Evolutionary conservation across 2,113 vertebrate species (phyloP).

Genomic region (Paramormyrops kingsleyae): DNA sequence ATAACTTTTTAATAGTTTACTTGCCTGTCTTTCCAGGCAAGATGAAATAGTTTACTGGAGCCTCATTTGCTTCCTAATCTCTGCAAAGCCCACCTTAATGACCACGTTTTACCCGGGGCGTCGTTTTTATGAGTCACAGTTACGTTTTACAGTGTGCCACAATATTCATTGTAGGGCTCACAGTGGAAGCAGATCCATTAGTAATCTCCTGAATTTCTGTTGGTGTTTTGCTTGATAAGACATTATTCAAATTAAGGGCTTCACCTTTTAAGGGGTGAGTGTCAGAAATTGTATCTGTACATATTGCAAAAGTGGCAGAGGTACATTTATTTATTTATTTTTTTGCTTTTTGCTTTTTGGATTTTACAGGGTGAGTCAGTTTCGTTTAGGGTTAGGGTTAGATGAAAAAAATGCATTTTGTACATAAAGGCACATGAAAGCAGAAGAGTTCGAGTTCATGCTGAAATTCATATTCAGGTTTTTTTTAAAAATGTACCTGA

Average conservation of each 20-base stretch:
- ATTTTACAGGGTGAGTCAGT: background rate
- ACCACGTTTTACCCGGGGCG: background rate
- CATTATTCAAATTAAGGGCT: background rate
- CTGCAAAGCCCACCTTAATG: background rate
- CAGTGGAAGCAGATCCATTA: background rate
- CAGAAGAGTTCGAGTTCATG: slow-evolving; percentile 1
- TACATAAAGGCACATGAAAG: slow-evolving; percentile 1
- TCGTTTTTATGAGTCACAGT: background rate
- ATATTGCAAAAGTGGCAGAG: background rate
- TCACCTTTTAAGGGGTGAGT: background rate
- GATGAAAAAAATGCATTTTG: background rate
- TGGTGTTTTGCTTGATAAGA: background rate
- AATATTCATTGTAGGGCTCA: background rate
- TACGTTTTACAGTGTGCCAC: background rate
- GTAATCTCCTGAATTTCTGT: background rate
- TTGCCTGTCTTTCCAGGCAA: background rate
- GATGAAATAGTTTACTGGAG: background rate
- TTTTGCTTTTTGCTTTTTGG: background rate
- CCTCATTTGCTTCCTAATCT: background rate
- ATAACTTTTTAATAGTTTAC: slow-evolving; percentile 2
- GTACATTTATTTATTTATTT: background rate
- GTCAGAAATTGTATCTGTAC: background rate
- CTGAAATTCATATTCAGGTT: slow-evolving; percentile 14
- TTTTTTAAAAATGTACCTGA: slow-evolving; percentile 29
- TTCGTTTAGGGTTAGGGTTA: background rate